Percentiles rank a stretch among this genome's conserved stretches.
These are phyloP conservation scores for Sebastes minor DNA, from an alignment of 2,797 vertebrate genomes.

Conservation along the genomic window DNA sequence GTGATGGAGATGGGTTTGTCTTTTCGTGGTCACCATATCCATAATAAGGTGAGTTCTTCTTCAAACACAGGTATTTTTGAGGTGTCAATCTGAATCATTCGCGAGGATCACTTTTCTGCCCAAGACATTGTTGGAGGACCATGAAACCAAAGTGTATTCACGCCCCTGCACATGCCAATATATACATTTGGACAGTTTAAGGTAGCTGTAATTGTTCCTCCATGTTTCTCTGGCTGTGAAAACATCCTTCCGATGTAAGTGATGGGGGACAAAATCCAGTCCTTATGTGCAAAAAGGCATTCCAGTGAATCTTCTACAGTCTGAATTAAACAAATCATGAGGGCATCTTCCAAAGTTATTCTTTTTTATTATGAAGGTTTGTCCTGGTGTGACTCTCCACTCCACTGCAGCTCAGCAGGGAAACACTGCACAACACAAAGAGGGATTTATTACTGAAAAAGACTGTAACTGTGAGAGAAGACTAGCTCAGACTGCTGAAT, in stretches of 20 bases:
- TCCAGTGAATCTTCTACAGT: background rate
- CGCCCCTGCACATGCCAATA: background rate
- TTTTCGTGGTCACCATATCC: accelerated
- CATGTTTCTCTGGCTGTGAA: background rate
- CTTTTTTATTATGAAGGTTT: background rate
- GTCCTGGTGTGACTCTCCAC: background rate
- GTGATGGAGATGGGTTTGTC: background rate
- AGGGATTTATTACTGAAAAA: background rate
- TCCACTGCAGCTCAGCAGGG: background rate
- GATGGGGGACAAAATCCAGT: background rate
- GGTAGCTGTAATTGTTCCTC: background rate
- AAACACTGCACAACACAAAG: background rate
- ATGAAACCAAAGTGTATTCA: background rate
- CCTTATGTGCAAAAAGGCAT: background rate
- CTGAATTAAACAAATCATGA: background rate
- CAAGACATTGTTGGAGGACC: background rate
- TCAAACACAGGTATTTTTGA: too few relatives aligned
- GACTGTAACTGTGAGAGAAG: background rate
- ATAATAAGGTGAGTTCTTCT: too few relatives aligned
- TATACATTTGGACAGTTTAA: background rate
- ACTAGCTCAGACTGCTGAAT: background rate
- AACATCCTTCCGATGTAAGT: background rate
- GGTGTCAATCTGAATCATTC: too few relatives aligned
- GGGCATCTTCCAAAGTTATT: background rate
- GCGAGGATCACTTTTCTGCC: too few relatives aligned